These are phyloP conservation scores for Drosophila pseudoobscura DNA, from an alignment of 1,140 invertebrate genomes.

Conservation along the genomic window DNA sequence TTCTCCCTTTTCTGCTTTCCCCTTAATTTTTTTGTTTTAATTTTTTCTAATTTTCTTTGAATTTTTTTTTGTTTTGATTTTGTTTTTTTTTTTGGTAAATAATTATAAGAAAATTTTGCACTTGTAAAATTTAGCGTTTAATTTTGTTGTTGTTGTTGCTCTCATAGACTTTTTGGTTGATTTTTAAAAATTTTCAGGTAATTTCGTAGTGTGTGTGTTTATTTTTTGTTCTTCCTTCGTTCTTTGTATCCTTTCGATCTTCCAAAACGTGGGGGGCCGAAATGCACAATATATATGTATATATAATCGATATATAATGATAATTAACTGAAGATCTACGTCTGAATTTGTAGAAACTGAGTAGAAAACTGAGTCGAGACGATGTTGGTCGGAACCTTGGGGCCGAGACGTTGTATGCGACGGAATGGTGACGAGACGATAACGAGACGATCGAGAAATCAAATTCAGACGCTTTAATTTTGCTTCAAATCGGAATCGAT, in stretches of 20 bases:
- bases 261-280: slow-evolving; percentile 60
- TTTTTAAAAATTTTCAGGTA: slow-evolving; percentile 78
- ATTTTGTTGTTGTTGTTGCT: slow-evolving; percentile 49
- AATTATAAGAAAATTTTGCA: slow-evolving; percentile 72
- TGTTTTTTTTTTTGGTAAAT: slow-evolving; percentile 57
- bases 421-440: slow-evolving; percentile 60
- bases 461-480: slow-evolving; percentile 82
- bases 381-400: slow-evolving; percentile 63
- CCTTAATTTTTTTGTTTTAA: slow-evolving; percentile 30
- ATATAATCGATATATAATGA: slow-evolving; percentile 13
- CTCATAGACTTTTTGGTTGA: slow-evolving; percentile 62
- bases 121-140: slow-evolving; percentile 71
- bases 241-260: slow-evolving; percentile 25
- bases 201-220: slow-evolving; percentile 72
- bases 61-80: slow-evolving; percentile 18
- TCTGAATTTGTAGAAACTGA: slow-evolving; percentile 80
- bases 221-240: slow-evolving; percentile 42
- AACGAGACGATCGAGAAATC: slow-evolving; percentile 47
- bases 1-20: slow-evolving; percentile 2
- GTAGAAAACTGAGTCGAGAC: slow-evolving; percentile 51
- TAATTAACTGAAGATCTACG: slow-evolving; percentile 73
- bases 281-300: slow-evolving; percentile 54
- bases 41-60: slow-evolving; percentile 26
- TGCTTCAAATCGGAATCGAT: slow-evolving; percentile 74
- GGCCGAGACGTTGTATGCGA: slow-evolving; percentile 51